Conservation (phyloP, 2,797 vertebrate genomes). For the Epinephelus awoara region DNA sequence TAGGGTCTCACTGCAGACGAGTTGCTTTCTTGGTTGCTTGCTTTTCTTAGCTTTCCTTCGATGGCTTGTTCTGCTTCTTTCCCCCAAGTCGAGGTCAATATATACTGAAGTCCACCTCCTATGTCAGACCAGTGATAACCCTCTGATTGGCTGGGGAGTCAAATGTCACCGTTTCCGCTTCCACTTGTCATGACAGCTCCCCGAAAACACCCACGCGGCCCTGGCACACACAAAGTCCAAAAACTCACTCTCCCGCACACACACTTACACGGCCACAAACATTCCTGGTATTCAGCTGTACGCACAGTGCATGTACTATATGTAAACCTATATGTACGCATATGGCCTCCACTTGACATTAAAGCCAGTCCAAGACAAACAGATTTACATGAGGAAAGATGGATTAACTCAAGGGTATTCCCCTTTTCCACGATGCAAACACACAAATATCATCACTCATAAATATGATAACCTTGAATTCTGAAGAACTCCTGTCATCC, state of each 20-base stretch:
- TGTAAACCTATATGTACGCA: conserved; percentile 17
- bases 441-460: background rate
- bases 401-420: conserved; percentile 6
- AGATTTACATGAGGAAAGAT: background rate
- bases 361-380: conserved; percentile 2
- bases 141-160: conserved; percentile 85
- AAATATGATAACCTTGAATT: background rate
- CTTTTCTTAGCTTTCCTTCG: conserved; percentile 46
- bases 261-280: conserved; percentile 56
- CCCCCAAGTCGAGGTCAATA: conserved; percentile 69
- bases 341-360: background rate
- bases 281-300: conserved; percentile 57
- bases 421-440: background rate
- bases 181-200: conserved; percentile 74
- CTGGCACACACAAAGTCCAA: conserved; percentile 63
- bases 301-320: conserved; percentile 7
- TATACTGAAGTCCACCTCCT: conserved; percentile 80
- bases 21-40: conserved; percentile 36
- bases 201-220: conserved; percentile 77
- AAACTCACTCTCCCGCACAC: conserved; percentile 61
- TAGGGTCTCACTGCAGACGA: conserved; percentile 45
- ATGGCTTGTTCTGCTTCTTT: conserved; percentile 61
- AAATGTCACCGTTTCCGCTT: conserved; percentile 79
- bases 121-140: conserved; percentile 48
- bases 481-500: background rate